Base-by-base conservation (phyloP, 1,140 invertebrate species). In the Apocrypta bakeri region DNA sequence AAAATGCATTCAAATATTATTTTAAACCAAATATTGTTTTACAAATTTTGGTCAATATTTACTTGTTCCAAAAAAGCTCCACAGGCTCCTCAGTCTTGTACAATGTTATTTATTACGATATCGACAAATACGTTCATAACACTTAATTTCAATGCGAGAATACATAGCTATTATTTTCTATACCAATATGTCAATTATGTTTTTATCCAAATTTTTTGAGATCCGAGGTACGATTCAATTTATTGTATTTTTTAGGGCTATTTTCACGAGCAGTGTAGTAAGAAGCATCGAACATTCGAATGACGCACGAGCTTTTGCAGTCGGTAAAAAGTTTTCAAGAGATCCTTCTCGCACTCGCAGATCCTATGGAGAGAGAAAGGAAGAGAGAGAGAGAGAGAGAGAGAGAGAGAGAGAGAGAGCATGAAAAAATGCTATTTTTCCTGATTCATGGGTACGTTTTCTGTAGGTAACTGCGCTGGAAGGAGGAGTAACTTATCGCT, bases 381-480 rank as follows among this genome's bases (percentile, higher is more conserved):
- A 64, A 17, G 9, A 64, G 40, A 1, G 8, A 11, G 1, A 66
- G 27, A 61, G 21, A 77, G n/a, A n/a, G n/a, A n/a, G n/a, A n/a
- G n/a, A n/a, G n/a, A n/a, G n/a, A n/a, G n/a, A n/a, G n/a, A n/a
- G n/a, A n/a, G n/a, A n/a, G n/a, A n/a, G n/a, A n/a, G n/a, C n/a
- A n/a, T n/a, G 64, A 78, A 73, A 73, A 66, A 68, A 78, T 68
- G 33, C 33, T 24, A 63, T 42, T 42, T 76, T 66, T 78, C 37
- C 29, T 68, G 76, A 68, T 78, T 78, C 24, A 68, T 78, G 33
- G 63, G 42, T 37, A 68, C 33, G 63, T 68, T 8, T 27, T 68
- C 61, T 40, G 25, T 14, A 64, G 14, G 27, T 25, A 64, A 17
- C 31, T 76, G 64, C 63, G 63, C 66, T 76, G 9, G 74, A 76